Conservation (phyloP, 2,113 vertebrate genomes). For the Theristicus caerulescens region DNA sequence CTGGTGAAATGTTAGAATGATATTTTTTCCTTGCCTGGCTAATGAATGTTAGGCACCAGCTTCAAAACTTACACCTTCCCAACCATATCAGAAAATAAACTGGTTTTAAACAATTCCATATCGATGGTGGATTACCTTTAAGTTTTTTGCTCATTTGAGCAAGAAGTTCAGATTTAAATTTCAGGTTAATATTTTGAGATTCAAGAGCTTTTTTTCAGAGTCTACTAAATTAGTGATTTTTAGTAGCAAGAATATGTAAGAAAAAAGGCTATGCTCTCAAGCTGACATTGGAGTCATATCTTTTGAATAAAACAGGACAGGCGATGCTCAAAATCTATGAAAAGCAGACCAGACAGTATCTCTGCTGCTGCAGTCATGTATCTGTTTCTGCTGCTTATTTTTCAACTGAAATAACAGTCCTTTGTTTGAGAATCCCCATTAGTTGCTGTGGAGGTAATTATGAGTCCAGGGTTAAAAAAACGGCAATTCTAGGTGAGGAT, state of each 20-base stretch:
- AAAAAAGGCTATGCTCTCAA: not conserved
- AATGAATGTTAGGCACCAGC: not conserved
- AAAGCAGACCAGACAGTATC: not conserved
- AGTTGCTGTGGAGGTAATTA: constrained; percentile 35
- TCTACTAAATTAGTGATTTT: not conserved
- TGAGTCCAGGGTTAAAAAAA: not conserved
- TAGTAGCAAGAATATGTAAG: not conserved
- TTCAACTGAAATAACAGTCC: not conserved
- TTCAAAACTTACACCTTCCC: not conserved
- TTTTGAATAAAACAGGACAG: not conserved
- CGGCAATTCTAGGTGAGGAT: not conserved
- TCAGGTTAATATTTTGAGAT: not conserved
- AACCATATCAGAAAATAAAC: not conserved
- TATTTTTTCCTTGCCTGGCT: not conserved
- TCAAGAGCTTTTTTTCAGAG: not conserved
- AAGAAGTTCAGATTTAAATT: not conserved
- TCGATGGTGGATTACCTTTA: not conserved
- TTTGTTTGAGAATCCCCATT: not conserved
- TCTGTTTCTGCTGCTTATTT: not conserved
- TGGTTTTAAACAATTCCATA: not conserved
- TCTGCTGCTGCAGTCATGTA: not conserved
- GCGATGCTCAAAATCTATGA: not conserved
- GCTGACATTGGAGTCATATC: not conserved
- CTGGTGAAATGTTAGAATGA: not conserved
- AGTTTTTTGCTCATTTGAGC: not conserved